Conservation (phyloP, 2,113 vertebrate species). For the Callospermophilus lateralis region DNA sequence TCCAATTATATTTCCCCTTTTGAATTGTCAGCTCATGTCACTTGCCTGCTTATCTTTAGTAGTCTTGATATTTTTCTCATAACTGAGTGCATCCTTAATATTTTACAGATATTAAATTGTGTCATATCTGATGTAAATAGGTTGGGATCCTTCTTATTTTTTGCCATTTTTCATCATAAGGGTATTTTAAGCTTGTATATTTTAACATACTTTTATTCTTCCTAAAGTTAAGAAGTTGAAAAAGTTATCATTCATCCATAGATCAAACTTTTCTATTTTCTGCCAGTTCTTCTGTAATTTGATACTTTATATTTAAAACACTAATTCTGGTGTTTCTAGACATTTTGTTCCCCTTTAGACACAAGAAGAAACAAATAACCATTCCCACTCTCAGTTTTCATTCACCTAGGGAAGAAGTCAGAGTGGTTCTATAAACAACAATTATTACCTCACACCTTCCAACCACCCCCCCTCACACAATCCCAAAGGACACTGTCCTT, state of each 20-base stretch:
- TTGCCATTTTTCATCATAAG: slow-evolving; percentile 9
- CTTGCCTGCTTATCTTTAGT: slow-evolving; percentile 35
- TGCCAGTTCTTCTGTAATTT: not conserved
- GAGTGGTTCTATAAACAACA: not conserved
- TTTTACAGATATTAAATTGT: slow-evolving; percentile 56
- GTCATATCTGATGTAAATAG: slow-evolving; percentile 29
- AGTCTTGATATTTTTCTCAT: slow-evolving; percentile 47
- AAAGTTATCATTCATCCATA: not conserved
- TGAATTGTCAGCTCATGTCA: not conserved
- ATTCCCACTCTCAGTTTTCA: not conserved
- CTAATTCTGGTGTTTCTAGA: not conserved
- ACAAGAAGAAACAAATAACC: slow-evolving; percentile 12
- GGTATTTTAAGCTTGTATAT: not conserved
- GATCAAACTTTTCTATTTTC: slow-evolving; percentile 13
- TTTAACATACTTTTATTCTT: slow-evolving; percentile 13
- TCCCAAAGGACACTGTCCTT: no score
- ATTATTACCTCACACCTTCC: not conserved
- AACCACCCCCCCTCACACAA: no score
- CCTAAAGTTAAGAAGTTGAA: slow-evolving; percentile 4
- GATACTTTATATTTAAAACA: slow-evolving; percentile 31
- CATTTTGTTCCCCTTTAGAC: not conserved
- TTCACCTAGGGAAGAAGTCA: not conserved
- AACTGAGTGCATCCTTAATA: slow-evolving; percentile 12
- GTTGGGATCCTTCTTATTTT: not conserved
- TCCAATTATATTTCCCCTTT: not conserved